A percentile compares a stretch with the other conserved stretches of the same genome.
These are phyloP conservation scores for Gorsachius goisagi DNA, from an alignment of 2,113 vertebrate genomes.

Conservation along the genomic window DNA sequence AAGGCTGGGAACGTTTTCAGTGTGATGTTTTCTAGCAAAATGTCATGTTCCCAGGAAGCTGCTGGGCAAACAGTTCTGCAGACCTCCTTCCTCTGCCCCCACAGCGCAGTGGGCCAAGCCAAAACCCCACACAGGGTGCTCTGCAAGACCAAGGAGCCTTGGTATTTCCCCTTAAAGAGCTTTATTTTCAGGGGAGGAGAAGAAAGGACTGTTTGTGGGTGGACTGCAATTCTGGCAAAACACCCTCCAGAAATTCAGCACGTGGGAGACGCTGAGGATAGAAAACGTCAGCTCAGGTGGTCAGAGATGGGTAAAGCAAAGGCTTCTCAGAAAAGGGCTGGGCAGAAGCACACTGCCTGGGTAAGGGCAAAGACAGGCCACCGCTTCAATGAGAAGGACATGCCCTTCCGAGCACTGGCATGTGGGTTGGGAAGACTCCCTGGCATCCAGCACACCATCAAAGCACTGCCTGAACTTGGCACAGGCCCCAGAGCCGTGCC, in stretches of 20 bases:
- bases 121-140: background rate
- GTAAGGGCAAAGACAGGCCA: background rate
- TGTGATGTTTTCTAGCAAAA: background rate
- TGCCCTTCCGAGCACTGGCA: background rate
- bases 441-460: constrained; percentile 31
- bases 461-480: constrained; percentile 21
- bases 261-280: fast-evolving
- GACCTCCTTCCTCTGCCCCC: background rate
- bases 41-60: background rate
- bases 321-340: background rate
- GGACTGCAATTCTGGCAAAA: background rate
- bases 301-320: background rate
- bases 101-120: background rate
- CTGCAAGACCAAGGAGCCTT: background rate
- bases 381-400: background rate
- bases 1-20: background rate
- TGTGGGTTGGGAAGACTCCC: background rate
- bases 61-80: background rate
- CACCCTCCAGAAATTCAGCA: background rate
- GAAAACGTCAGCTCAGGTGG: background rate
- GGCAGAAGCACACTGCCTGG: background rate
- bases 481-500: background rate
- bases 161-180: background rate
- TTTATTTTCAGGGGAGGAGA: background rate
- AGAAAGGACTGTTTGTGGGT: background rate